These are phyloP conservation scores for Heterocephalus glaber DNA, from an alignment of 2,113 vertebrate species.

Conservation along the genomic window DNA sequence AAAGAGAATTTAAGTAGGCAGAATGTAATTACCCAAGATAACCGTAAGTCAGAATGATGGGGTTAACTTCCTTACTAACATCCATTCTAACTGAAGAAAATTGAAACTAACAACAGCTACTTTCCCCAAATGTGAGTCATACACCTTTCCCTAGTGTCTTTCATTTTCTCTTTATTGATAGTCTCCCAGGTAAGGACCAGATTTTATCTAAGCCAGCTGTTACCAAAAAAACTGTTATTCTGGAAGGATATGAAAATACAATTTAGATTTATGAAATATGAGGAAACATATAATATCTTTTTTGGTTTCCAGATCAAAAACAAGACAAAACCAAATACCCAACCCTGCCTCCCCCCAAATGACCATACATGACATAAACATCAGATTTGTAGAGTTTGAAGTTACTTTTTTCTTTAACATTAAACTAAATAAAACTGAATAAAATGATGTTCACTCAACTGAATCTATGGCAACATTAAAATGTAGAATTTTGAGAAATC, in stretches of 20 bases:
- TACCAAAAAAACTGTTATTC: slow-evolving; percentile 36
- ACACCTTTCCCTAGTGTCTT: slow-evolving; percentile 56
- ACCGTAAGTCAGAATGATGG: slow-evolving; percentile 69
- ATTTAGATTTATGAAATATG: slow-evolving; percentile 34
- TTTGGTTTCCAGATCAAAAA: neutral
- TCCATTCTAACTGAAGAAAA: slow-evolving; percentile 79
- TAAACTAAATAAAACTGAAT: slow-evolving; percentile 57
- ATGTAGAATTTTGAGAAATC: neutral
- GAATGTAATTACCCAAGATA: slow-evolving; percentile 71
- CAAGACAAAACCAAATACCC: neutral
- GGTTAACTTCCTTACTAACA: slow-evolving; percentile 74
- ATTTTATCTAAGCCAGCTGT: slow-evolving; percentile 53
- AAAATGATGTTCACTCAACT: slow-evolving; percentile 22
- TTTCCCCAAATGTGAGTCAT: slow-evolving; percentile 74
- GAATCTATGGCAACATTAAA: slow-evolving; percentile 32
- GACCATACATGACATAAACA: neutral
- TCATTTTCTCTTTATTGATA: slow-evolving; percentile 72
- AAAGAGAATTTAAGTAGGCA: slow-evolving; percentile 70
- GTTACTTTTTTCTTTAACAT: neutral
- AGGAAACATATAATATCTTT: slow-evolving; percentile 21
- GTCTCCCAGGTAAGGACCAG: slow-evolving; percentile 2
- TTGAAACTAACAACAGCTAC: slow-evolving; percentile 76
- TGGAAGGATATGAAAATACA: slow-evolving; percentile 47
- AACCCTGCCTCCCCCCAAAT: neutral
- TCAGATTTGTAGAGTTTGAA: neutral